These are phyloP conservation scores for Liolophura sinensis DNA, from an alignment of 1,140 invertebrate genomes.

Conservation along the genomic window DNA sequence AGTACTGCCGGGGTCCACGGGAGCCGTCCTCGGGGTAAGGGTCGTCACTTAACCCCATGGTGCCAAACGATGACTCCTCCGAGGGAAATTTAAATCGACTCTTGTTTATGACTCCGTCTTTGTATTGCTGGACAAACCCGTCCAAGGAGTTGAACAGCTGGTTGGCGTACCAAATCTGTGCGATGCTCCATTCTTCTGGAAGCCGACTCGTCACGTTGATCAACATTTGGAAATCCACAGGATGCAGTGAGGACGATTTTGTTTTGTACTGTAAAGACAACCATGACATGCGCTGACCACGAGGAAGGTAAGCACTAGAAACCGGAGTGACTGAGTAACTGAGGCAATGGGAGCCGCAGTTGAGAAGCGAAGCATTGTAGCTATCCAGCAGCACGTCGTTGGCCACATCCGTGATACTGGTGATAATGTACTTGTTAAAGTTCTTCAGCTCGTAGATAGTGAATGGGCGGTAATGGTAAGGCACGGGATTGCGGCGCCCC, in stretches of 20 bases:
- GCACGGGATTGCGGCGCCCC: conserved; percentile 32
- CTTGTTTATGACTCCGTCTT: conserved; percentile 15
- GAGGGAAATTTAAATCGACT: conserved; percentile 9
- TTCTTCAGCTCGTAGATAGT: conserved; percentile 37
- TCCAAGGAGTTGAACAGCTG: conserved; percentile 3
- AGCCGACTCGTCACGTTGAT: conserved; percentile 30
- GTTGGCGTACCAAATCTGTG: not conserved
- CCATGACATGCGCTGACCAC: conserved; percentile 40
- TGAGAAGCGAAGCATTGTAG: conserved; percentile 41
- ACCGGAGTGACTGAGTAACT: too few relatives aligned
- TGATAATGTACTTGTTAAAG: conserved; percentile 29
- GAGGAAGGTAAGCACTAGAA: conserved; percentile 9
- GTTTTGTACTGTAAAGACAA: conserved; percentile 19
- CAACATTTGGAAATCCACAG: conserved; percentile 4
- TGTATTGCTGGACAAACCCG: conserved; percentile 10
- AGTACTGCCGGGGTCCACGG: conserved; percentile 37
- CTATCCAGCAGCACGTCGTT: conserved; percentile 40
- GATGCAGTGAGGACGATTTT: conserved; percentile 5
- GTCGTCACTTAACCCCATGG: conserved; percentile 27
- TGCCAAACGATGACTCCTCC: conserved; percentile 37
- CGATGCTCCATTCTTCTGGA: conserved; percentile 24
- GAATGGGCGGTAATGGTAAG: conserved; percentile 39
- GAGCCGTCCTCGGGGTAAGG: conserved; percentile 13
- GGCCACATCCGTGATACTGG: conserved; percentile 21
- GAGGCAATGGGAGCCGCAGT: conserved; percentile 43